Conservation (phyloP, 1,140 invertebrate genomes). For the Ladona fulva region DNA sequence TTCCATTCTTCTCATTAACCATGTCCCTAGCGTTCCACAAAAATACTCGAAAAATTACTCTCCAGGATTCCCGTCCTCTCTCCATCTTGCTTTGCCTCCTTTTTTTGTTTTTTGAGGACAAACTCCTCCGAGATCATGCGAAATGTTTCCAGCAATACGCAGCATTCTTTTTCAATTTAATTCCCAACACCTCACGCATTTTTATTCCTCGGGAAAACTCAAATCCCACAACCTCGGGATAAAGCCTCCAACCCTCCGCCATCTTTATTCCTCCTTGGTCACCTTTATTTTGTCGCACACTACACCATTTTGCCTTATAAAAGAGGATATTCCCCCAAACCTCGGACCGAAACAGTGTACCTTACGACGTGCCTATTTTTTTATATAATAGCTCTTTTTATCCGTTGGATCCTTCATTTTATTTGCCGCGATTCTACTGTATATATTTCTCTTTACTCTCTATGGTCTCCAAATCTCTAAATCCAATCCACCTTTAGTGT, state of each 20-base stretch:
- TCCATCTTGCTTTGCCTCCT: background rate
- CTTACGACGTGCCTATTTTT: too few relatives aligned
- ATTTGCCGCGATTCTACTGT: too few relatives aligned
- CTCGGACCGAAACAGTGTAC: too few relatives aligned
- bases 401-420: too few relatives aligned
- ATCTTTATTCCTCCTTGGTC: too few relatives aligned
- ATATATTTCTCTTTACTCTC: too few relatives aligned
- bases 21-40: background rate
- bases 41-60: conserved; percentile 3
- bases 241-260: background rate
- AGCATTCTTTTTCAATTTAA: background rate
- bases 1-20: background rate
- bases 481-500: too few relatives aligned
- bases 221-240: background rate
- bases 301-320: too few relatives aligned
- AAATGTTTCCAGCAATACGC: background rate
- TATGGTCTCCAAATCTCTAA: too few relatives aligned
- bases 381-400: too few relatives aligned
- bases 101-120: background rate
- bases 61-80: background rate
- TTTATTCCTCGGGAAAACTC: background rate
- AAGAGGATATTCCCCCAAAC: too few relatives aligned
- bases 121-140: background rate
- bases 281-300: too few relatives aligned
- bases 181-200: background rate